Percentiles rank a stretch among this genome's conserved stretches.
Evolutionary conservation across 1,140 invertebrate species (phyloP).

Genomic region (Zaprionus nigranus): DNA sequence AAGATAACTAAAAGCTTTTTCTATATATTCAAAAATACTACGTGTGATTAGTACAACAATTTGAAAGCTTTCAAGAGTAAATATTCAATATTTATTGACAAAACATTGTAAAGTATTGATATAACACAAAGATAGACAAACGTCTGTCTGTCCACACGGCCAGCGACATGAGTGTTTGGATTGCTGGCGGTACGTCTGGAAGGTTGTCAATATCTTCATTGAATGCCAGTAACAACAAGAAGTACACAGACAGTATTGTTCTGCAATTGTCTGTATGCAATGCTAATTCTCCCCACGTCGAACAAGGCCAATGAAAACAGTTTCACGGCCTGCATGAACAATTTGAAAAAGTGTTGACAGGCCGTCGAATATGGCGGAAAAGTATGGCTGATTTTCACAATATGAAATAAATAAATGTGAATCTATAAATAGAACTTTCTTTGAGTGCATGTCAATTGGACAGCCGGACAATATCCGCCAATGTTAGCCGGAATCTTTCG

Average conservation of each 20-base stretch:
- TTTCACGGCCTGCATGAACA: slow-evolving; percentile 36
- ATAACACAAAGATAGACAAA: slow-evolving; percentile 35
- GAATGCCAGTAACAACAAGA: slow-evolving; percentile 41
- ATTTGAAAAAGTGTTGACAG: slow-evolving; percentile 69
- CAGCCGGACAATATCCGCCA: slow-evolving; percentile 35
- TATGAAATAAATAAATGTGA: slow-evolving; percentile 19
- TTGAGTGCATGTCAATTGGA: slow-evolving; percentile 61
- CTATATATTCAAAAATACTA: background rate
- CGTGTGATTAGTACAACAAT: background rate
- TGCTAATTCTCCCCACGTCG: slow-evolving; percentile 40
- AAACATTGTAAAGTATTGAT: slow-evolving; percentile 62
- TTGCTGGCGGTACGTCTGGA: too few species aligned
- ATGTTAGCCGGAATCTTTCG: slow-evolving; percentile 36
- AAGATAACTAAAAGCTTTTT: too few species aligned
- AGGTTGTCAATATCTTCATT: slow-evolving; percentile 50
- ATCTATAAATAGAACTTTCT: slow-evolving; percentile 48
- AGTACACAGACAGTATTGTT: slow-evolving; percentile 63
- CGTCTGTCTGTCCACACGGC: background rate
- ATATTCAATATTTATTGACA: slow-evolving; percentile 58
- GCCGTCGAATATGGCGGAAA: slow-evolving; percentile 40
- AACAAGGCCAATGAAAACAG: slow-evolving; percentile 68
- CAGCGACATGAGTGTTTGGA: background rate
- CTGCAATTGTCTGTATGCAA: slow-evolving; percentile 36
- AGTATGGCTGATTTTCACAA: slow-evolving; percentile 17
- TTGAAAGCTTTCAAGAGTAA: background rate